Conservation (phyloP, 2,797 vertebrate species). For the Neopelma chrysocephalum region DNA sequence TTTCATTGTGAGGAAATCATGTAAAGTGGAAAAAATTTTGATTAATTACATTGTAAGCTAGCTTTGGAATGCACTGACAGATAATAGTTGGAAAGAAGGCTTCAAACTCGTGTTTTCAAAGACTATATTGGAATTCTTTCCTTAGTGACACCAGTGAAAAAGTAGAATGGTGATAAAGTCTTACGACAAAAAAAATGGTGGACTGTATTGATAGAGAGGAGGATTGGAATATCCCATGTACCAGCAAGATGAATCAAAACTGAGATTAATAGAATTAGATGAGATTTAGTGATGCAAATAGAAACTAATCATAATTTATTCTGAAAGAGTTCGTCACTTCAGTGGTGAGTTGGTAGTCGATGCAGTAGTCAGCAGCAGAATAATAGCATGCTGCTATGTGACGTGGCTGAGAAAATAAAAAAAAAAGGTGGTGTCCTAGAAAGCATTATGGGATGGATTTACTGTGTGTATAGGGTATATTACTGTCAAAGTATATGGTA, state of each 20-base stretch:
- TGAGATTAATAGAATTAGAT: neutral
- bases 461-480: neutral
- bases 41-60: neutral
- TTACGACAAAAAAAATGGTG: fast-evolving
- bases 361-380: neutral
- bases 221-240: neutral
- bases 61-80: neutral
- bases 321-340: neutral
- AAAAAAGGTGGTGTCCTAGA: neutral
- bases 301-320: neutral
- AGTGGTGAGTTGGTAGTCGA: neutral
- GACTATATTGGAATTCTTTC: neutral
- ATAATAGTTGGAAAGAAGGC: neutral
- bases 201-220: neutral
- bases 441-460: neutral
- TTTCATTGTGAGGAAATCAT: neutral
- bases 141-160: neutral
- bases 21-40: neutral
- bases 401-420: neutral
- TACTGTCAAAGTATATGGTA: neutral
- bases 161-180: neutral
- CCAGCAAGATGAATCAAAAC: neutral
- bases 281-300: neutral
- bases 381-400: neutral
- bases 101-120: neutral